Base-by-base conservation (phyloP, 2,888 invertebrate genomes). In the Arenicola marina region DNA sequence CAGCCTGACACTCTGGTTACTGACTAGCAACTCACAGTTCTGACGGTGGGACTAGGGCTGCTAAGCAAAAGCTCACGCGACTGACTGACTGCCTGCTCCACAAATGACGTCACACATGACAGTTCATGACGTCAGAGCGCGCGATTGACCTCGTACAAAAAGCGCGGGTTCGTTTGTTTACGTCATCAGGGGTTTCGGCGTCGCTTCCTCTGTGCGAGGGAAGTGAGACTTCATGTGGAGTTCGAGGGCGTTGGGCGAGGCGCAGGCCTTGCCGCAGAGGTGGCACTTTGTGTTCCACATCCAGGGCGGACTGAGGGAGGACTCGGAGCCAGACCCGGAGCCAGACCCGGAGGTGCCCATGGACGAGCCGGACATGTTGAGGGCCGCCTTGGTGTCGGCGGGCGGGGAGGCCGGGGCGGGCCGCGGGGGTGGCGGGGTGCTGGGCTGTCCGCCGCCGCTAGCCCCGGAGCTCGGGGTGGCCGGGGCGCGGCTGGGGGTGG, bases 251-350 rank as follows among this genome's bases (percentile, higher is more conserved):
- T 92, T 92, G 86, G 95, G 89, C 87, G 94, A 95, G 80, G 95
- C 94, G 87, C 96, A 95, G 77, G 94, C 93, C 88, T 96, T 95
- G 89, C 92, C 94, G 88, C 97, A 97, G 85, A 96, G 70, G 62
- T 78, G 79, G 63, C 81, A 81, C 34, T 73, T 74, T 3, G 80
- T 80, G 63, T 82, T 78, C 84, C 83, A 84, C 55, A 81, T 63
- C 80, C 82, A 81, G 4, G 76, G 59, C 1, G n/a, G n/a, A n/a
- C n/a, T n/a, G n/a, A n/a, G n/a, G n/a, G n/a, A n/a, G n/a, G n/a
- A n/a, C n/a, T n/a, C n/a, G n/a, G n/a, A 46, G 21, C 1, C 18
- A 21, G 33, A n/a, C n/a, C n/a, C n/a, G n/a, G n/a, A n/a, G n/a
- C n/a, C n/a, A n/a, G n/a, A n/a, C n/a, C n/a, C n/a, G 33, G 32